These are phyloP conservation scores for Siderastrea siderea DNA, from an alignment of 92 coral and sea anemone genomes.

Conservation along the genomic window DNA sequence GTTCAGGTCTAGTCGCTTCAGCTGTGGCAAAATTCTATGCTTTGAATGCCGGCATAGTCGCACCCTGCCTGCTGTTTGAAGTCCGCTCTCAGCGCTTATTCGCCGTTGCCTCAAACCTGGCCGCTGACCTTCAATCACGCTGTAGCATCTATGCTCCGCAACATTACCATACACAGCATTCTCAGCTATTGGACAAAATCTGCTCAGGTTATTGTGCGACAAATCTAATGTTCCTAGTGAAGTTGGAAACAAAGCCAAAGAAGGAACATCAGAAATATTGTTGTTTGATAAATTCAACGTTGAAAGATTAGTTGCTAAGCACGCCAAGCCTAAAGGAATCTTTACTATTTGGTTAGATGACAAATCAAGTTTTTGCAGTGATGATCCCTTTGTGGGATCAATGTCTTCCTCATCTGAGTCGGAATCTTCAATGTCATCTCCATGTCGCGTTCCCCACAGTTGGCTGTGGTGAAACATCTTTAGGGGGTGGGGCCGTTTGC, in stretches of 20 bases:
- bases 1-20: conserved; percentile 92
- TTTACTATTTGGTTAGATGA: conserved; percentile 76
- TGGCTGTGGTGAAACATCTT: conserved; percentile 90
- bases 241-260: conserved; percentile 90
- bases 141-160: conserved; percentile 74
- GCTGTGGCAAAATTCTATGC: conserved; percentile 78
- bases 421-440: conserved; percentile 92
- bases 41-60: conserved; percentile 90
- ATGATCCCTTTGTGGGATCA: conserved; percentile 76
- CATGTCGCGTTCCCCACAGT: conserved; percentile 86
- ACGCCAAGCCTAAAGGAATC: conserved; percentile 88
- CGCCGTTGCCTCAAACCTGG: conserved; percentile 60
- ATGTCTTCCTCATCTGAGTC: conserved; percentile 96
- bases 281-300: conserved; percentile 90
- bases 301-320: conserved; percentile 89
- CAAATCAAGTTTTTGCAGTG: conserved; percentile 90
- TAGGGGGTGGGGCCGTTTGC: conserved; percentile 76
- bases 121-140: conserved; percentile 79
- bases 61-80: conserved; percentile 52
- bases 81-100: conserved; percentile 67
- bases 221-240: conserved; percentile 90
- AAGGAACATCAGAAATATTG: conserved; percentile 73
- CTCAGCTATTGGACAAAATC: conserved; percentile 68
- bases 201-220: conserved; percentile 78
- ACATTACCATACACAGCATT: conserved; percentile 43